Evolutionary conservation across 2,797 vertebrate genomes (phyloP), one percentile per base, ranked within the genome.

Genomic region (Miichthys miiuy): DNA sequence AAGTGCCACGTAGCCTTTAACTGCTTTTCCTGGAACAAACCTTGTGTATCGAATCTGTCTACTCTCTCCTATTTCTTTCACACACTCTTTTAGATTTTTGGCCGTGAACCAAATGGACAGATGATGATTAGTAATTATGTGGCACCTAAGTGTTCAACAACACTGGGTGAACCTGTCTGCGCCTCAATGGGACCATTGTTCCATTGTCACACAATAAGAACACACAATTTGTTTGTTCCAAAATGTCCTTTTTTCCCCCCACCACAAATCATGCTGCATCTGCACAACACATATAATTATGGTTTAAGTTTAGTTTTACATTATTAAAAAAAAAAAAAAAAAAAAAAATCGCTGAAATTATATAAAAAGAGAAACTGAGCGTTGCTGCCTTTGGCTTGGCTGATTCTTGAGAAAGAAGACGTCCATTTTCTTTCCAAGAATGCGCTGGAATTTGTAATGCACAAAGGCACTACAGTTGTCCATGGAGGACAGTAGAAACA

Each of bases 1-100:
- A 76, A 79, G 61, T 12, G 25, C 65, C 66, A 66, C 57, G 13
- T 52, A 1, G 27, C 8, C 23, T 76, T 52, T n/a, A 42, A 18
- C 50, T 8, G 48, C 20, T 38, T 44, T 61, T 48, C 25, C 23
- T 62, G 51, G 60, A 76, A n/a, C 62, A 77, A 68, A 68, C 30
- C 1, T 21, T 10, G 47, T 1, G 9, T 5, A 69, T 81, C 80
- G 83, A 72, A 81, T 79, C 81, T 42, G 30, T 42, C 30, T 13
- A 13, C 34, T 46, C 5, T 42, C 11, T 70, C 20, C 10, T 20
- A 2, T 65, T 52, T 34, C 71, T 51, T 38, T 72, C 72, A 44
- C 44, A 54, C 46, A 27, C n/a, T 56, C 46, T 42, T 60, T 61
- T 23, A 21, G 16, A 46, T 6, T 14, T 17, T 23, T 54, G 62